Evolutionary conservation across 2,888 invertebrate genomes (phyloP), one percentile per base, ranked within the genome.

Genomic region (Clistopyga incitator): DNA sequence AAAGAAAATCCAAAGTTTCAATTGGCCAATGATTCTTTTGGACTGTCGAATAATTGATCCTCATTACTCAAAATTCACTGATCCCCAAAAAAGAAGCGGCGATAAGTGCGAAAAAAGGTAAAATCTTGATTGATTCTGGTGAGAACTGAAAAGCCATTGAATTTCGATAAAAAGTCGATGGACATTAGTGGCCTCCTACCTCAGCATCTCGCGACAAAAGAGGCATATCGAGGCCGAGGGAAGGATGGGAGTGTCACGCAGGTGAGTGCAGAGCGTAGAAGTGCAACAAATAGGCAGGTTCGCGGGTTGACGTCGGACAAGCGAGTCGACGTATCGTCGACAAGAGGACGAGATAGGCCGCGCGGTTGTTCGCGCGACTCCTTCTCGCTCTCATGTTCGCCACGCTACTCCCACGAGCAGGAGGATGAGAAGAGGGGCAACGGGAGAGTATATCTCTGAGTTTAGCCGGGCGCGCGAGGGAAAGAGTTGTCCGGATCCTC

Each of bases 241-340:
- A 8, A 25, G 59, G 56, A 78, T 82, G 82, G 82, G 82, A 82
- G 82, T 82, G 78, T 82, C 82, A 65, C 25, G 23, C 61, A 54
- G 56, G 72, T 47, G 23, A 65, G 64, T 56, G 10, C 13, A 34
- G 59, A 42, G 47, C 61, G 50, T 52, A 15, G 18, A 79, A 59
- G 54, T 47, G 64, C 70, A 71, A 81, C 70, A 71, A 76, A 79
- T 79, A 65, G 82, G 74, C 82, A 67, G 76, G 67, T 78, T 65
- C 67, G 68, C 29, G 76, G 71, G 72, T 83, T 80, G 79, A 80
- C 79, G 59, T 25, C 42, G 77, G 56, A 72, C 72, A 76, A 76
- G 54, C 72, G 50, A 23, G 25, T 72, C 78, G 78, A 56, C 76
- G 76, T 77, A 67, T 68, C 64, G 64, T 64, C 64, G 64, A 71